Evolutionary conservation across 2,113 vertebrate species (phyloP).

Genomic region (Scortum barcoo): DNA sequence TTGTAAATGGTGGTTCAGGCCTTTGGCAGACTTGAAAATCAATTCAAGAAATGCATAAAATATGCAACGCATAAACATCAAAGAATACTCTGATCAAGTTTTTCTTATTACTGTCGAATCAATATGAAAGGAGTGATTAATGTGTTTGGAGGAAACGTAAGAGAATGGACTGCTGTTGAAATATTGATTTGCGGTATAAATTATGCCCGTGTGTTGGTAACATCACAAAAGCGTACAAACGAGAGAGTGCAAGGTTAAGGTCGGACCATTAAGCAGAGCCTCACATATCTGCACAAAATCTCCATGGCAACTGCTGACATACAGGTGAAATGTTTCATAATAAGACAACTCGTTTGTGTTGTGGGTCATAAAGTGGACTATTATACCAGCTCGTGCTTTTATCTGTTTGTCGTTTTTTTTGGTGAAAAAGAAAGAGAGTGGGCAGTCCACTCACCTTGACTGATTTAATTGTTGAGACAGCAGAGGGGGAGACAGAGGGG

Average conservation of each 20-base stretch:
- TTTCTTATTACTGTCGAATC: neutral
- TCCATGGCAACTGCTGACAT: conserved; percentile 76
- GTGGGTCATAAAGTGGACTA: conserved; percentile 58
- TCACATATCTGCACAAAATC: conserved; percentile 64
- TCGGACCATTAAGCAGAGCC: conserved; percentile 68
- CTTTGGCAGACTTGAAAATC: conserved; percentile 54
- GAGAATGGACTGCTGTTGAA: conserved; percentile 41
- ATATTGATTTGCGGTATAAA: conserved; percentile 67
- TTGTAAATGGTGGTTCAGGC: conserved; percentile 74
- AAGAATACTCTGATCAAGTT: neutral
- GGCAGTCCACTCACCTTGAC: conserved; percentile 62
- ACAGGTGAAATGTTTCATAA: conserved; percentile 74
- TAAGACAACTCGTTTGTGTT: conserved; percentile 54
- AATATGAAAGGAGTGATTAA: conserved; percentile 36
- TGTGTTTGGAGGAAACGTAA: conserved; percentile 6
- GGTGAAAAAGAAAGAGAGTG: conserved; percentile 16
- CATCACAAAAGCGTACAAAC: conserved; percentile 54
- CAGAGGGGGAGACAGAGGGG: conserved; percentile 31
- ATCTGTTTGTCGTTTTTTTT: conserved; percentile 42
- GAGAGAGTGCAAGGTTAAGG: conserved; percentile 72
- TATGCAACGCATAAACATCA: neutral
- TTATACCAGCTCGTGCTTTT: conserved; percentile 33
- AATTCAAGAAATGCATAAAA: conserved; percentile 43
- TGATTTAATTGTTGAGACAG: conserved; percentile 70
- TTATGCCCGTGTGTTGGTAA: conserved; percentile 59